phyloP scores from a whole-genome alignment of 2,888 invertebrate species.

The Eulithis testata region DNA sequence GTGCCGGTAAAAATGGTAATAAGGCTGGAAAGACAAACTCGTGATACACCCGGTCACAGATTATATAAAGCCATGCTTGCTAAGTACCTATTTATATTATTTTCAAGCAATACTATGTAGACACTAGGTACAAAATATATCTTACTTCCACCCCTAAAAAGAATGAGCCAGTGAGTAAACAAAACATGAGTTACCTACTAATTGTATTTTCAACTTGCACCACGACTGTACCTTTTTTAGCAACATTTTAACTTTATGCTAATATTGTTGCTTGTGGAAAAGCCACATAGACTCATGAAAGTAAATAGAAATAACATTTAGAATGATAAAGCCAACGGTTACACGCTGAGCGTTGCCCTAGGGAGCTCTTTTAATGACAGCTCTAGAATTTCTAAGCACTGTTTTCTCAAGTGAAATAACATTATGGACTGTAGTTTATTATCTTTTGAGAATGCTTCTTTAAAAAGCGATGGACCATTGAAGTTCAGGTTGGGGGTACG shows the following conservation, averaged over 20 bases:
- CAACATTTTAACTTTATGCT: constrained; percentile 9
- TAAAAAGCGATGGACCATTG: neutral
- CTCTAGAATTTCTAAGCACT: constrained; percentile 28
- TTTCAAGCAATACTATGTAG: too few relatives aligned
- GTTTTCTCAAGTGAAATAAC: constrained; percentile 7
- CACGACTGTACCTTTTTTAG: neutral
- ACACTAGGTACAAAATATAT: neutral
- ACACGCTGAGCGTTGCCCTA: constrained; percentile 24
- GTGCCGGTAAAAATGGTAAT: too few relatives aligned
- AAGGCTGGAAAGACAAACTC: too few relatives aligned
- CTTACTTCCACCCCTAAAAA: neutral
- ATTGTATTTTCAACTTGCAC: neutral
- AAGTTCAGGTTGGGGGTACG: constrained; percentile 15
- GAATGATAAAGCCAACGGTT: constrained; percentile 26
- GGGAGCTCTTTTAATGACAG: constrained; percentile 34
- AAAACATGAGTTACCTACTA: neutral
- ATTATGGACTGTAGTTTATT: constrained; percentile 3
- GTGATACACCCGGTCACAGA: too few relatives aligned
- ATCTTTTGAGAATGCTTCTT: neutral
- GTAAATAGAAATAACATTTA: constrained; percentile 25
- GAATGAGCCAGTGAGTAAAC: neutral
- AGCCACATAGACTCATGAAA: constrained; percentile 14
- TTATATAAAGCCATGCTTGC: too few relatives aligned
- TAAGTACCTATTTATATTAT: too few relatives aligned
- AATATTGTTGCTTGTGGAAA: constrained; percentile 9